Percentiles rank a stretch among this genome's conserved stretches.
Conservation (phyloP, 1,140 invertebrate species). For the Drosophila parvula region DNA sequence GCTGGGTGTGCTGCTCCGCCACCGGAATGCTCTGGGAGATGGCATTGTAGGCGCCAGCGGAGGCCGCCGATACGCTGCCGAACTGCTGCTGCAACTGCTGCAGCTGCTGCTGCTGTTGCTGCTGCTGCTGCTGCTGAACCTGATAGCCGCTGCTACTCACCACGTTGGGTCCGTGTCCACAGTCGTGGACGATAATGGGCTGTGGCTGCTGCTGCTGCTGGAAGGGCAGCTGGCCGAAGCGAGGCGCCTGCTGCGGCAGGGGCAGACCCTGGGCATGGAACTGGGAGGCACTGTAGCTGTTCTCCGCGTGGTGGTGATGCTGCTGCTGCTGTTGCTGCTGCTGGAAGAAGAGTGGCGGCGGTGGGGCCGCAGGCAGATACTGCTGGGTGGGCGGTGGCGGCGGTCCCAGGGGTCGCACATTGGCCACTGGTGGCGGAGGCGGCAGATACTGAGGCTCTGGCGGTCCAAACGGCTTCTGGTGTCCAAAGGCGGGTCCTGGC, state of each 20-base stretch:
- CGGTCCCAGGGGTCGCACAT: conserved; percentile 38
- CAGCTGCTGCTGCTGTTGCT: conserved; percentile 34
- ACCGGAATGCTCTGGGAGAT: conserved; percentile 79
- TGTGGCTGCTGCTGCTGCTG: conserved; percentile 53
- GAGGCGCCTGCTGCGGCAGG: conserved; percentile 62
- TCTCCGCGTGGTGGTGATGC: conserved; percentile 57
- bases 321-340: conserved; percentile 54
- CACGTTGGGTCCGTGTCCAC: conserved; percentile 78
- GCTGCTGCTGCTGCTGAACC: conserved; percentile 66
- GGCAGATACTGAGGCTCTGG: conserved; percentile 41
- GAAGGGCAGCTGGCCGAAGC: conserved; percentile 53
- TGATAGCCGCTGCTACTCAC: conserved; percentile 66
- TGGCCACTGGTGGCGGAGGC: conserved; percentile 38
- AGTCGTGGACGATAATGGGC: conserved; percentile 66
- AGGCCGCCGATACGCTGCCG: conserved; percentile 52
- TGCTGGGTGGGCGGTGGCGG: conserved; percentile 51
- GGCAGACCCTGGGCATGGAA: conserved; percentile 72
- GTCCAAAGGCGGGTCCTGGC: conserved; percentile 56
- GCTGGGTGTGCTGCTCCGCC: conserved; percentile 84
- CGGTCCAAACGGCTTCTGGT: conserved; percentile 53
- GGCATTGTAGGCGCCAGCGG: conserved; percentile 63
- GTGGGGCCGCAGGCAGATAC: conserved; percentile 50
- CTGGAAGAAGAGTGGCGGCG: conserved; percentile 16
- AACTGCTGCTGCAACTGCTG: conserved; percentile 39
- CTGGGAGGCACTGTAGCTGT: conserved; percentile 62